Evolutionary conservation across 2,113 vertebrate species (phyloP), one percentile per base, ranked within the genome.

Genomic region (Smithornis capensis): DNA sequence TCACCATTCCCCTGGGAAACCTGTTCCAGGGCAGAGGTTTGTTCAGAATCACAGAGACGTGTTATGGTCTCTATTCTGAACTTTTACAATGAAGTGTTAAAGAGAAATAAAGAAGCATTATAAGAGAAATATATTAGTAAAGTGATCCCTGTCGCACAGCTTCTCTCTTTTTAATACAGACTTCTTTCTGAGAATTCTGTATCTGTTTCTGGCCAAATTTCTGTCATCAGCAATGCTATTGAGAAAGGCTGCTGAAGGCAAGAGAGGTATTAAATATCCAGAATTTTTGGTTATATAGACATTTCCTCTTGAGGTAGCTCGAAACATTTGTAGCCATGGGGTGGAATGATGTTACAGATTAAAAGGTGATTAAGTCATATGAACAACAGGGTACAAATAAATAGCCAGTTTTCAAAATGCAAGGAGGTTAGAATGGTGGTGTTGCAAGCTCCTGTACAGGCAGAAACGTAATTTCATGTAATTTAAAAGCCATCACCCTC

Each of bases 241-340:
- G 69, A 65, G 56, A 89, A 92, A 65, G 45, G 35, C 40, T 92
- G 79, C 64, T 95, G 87, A 92, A 91, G 80, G 65, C 83, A 86
- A 74, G 19, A 69, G 37, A 74, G 56, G 62, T 76, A 89, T 76
- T 65, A 79, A 91, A 85, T 42, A 91, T 73, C 42, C 55, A 73
- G n/a, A 85, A 77, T 69, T 95, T n/a, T 84, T 85, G 28, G 76
- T 68, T 86, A 38, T 38, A 79, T 63, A 42, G 78, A 85, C 28
- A 25, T 79, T 76, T 85, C 38, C 28, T 77, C 57, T 79, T 59
- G 57, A 89, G 49, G 47, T 18, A 24, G 53, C 89, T 79, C 45
- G 76, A 82, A 82, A 70, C 12, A 89, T 83, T 74, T 93, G 50
- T 77, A 93, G 76, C 55, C 8, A 3, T 52, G 50, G 63, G 50